Base-by-base conservation (phyloP, 2,888 invertebrate species). In the Pelosia muscerda region DNA sequence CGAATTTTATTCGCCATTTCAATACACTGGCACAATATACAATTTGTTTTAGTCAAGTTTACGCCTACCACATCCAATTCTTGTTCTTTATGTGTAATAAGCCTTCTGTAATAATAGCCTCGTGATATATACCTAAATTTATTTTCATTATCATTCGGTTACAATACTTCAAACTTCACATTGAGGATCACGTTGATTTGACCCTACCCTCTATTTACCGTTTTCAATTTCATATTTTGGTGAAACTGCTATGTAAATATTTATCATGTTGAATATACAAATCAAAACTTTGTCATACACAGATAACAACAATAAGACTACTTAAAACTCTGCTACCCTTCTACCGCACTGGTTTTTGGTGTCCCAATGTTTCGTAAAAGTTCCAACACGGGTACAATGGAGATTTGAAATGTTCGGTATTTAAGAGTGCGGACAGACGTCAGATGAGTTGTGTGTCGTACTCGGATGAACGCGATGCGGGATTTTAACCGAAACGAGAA, bases 401-500 rank as follows among this genome's bases (percentile, higher is more conserved):
- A 85, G 81, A 84, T 85, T 86, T 83, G 74, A 82, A 86, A 85
- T 83, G 82, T 83, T 73, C 76, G 67, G 83, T 79, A 84, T 86
- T 84, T 79, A 80, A 81, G 77, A 81, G 75, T 82, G 81, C 66
- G 76, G 81, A 81, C 86, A 82, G 77, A 69, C 75, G 77, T 78
- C 73, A 77, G 73, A 63, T 61, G 81, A 84, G 78, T 82, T 74
- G 75, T 79, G 74, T 78, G 79, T 73, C 81, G 79, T 79, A 84
- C 82, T 84, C 83, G 78, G 84, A 83, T 83, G 79, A 81, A 79
- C 77, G 78, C 71, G 74, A 73, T 75, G 77, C 69, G 74, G 74
- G 78, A 78, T 82, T 83, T 77, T 70, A 74, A 65, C 75, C 64
- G 65, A 77, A 79, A 75, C 72, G 76, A 76, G 63, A 66, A 69